A percentile compares a stretch with the other conserved stretches of the same genome.
phyloP scores from a whole-genome alignment of 1,140 invertebrate genomes.

The Drosophila mayri region DNA sequence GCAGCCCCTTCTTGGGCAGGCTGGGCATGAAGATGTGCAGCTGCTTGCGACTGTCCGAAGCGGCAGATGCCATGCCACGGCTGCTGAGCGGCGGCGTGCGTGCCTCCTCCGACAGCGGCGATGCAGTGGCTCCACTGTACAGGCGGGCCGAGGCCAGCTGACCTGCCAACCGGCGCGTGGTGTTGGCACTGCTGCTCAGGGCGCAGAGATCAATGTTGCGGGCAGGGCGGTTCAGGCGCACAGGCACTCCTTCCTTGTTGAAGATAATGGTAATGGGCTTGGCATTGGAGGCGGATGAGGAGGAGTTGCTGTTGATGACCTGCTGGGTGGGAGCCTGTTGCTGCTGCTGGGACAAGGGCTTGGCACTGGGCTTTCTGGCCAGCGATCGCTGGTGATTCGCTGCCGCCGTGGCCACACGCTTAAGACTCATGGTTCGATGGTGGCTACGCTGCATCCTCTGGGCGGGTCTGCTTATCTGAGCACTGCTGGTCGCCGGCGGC shows the following conservation, averaged over 20 bases:
- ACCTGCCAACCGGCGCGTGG: constrained; percentile 67
- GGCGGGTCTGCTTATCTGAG: constrained; percentile 29
- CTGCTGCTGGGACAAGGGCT: constrained; percentile 16
- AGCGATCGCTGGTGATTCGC: constrained; percentile 40
- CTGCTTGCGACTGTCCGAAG: constrained; percentile 63
- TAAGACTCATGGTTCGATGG: constrained; percentile 50
- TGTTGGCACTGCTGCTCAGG: constrained; percentile 64
- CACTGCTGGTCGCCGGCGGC: constrained; percentile 26
- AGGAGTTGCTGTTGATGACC: constrained; percentile 16
- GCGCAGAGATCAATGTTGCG: constrained; percentile 79
- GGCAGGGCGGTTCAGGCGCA: constrained; percentile 75
- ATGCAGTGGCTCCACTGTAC: constrained; percentile 56
- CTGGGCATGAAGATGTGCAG: constrained; percentile 84
- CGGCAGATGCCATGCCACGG: constrained; percentile 26
- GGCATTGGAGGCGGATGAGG: constrained; percentile 51
- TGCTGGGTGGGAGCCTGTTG: constrained; percentile 4
- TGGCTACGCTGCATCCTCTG: constrained; percentile 43
- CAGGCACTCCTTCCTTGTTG: constrained; percentile 80
- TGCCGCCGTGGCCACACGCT: constrained; percentile 36
- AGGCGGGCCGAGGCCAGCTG: constrained; percentile 69
- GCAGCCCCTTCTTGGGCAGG: constrained; percentile 74
- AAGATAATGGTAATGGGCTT: constrained; percentile 84
- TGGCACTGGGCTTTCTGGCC: constrained; percentile 33
- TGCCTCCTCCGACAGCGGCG: constrained; percentile 37
- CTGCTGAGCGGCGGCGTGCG: constrained; percentile 62